Conservation (phyloP, 1,140 invertebrate genomes). For the Melipona quadrifasciata region DNA sequence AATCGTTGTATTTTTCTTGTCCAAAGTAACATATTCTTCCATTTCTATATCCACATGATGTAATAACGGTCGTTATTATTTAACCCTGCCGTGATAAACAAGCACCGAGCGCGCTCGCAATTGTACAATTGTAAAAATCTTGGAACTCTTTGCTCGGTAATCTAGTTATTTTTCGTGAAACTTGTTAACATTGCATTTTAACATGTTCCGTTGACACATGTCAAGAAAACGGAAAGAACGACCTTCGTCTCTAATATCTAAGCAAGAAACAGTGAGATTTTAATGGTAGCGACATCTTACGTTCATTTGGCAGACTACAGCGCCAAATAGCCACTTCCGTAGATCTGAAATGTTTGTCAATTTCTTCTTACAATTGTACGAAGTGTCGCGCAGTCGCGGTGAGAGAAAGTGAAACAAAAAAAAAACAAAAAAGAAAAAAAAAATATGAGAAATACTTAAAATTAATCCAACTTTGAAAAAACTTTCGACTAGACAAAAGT, state of each 20-base stretch:
- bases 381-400: too few relatives aligned
- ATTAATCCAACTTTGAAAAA: too few relatives aligned
- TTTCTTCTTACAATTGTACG: neutral
- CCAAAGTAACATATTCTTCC: neutral
- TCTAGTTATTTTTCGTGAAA: neutral
- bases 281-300: slow-evolving; percentile 17
- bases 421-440: too few relatives aligned
- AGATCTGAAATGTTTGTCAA: neutral
- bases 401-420: neutral
- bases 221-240: neutral
- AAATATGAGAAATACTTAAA: too few relatives aligned
- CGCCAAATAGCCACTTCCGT: too few relatives aligned
- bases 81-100: neutral
- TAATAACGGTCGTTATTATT: slow-evolving; percentile 13
- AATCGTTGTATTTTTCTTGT: neutral
- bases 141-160: neutral
- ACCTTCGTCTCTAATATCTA: neutral
- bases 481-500: too few relatives aligned
- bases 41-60: neutral
- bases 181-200: neutral
- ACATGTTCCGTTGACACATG: too few relatives aligned
- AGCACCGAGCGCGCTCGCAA: neutral
- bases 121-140: neutral
- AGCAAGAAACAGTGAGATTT: neutral
- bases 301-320: neutral